Evolutionary conservation across 2,113 vertebrate genomes (phyloP).

Genomic region (Xerus inauris): DNA sequence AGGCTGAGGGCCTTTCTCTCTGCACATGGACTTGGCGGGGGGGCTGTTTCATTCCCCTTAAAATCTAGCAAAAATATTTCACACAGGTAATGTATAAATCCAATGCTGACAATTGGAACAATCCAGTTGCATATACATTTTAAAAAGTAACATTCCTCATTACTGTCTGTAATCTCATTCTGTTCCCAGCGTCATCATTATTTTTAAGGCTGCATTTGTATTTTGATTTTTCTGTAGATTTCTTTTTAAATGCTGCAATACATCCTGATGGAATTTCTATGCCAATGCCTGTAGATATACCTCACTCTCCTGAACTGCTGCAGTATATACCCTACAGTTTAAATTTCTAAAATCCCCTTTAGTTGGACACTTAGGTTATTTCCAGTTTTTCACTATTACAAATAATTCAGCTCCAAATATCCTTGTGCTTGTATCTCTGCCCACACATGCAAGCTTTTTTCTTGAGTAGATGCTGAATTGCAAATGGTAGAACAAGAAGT

Average conservation of each 20-base stretch:
- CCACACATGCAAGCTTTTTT: neutral
- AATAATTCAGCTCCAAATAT: neutral
- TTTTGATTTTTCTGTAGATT: neutral
- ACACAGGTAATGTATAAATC: no score
- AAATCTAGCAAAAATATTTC: neutral
- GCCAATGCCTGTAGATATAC: neutral
- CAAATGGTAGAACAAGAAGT: neutral
- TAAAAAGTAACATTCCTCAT: neutral
- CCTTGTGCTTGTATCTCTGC: neutral
- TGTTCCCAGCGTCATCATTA: neutral
- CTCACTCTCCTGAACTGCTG: neutral
- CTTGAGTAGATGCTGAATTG: neutral
- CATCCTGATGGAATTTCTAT: neutral
- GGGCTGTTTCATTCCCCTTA: neutral
- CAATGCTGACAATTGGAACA: neutral
- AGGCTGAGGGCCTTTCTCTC: neutral
- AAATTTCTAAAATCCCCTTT: neutral
- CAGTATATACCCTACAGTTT: neutral
- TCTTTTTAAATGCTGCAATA: neutral
- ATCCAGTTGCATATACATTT: neutral
- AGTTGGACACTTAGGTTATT: neutral
- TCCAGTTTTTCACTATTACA: neutral
- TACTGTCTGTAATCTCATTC: no score
- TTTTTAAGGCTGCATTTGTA: neutral
- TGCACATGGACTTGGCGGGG: neutral